phyloP scores from a whole-genome alignment of 2,888 invertebrate species.

The Pyralis farinalis region DNA sequence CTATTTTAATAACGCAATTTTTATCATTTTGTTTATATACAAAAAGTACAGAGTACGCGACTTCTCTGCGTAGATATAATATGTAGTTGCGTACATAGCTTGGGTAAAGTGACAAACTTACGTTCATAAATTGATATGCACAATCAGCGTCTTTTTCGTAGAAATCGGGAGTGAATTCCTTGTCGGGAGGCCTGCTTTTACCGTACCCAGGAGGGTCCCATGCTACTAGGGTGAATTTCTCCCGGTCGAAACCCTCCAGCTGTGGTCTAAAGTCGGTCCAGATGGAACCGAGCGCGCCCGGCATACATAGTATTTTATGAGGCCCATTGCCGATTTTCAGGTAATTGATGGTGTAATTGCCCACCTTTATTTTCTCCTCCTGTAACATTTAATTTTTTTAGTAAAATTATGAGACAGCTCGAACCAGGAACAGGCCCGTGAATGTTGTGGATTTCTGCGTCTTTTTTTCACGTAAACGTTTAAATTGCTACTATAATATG shows the following conservation, averaged over 20 bases:
- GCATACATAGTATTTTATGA: slow-evolving; percentile 85
- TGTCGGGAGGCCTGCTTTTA: slow-evolving; percentile 88
- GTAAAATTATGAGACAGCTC: too few species aligned
- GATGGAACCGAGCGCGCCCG: slow-evolving; percentile 90
- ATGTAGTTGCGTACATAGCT: too few species aligned
- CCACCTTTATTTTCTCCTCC: slow-evolving; percentile 84
- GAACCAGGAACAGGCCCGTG: too few species aligned
- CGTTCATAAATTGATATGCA: too few species aligned
- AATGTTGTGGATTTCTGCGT: too few species aligned
- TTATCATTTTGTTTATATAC: too few species aligned
- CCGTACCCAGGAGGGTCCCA: slow-evolving; percentile 96
- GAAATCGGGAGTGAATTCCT: slow-evolving; percentile 86
- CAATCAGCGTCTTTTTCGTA: slow-evolving; percentile 87
- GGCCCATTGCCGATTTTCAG: slow-evolving; percentile 82
- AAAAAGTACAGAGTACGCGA: too few species aligned
- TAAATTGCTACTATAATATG: too few species aligned
- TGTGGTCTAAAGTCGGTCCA: slow-evolving; percentile 92
- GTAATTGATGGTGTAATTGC: slow-evolving; percentile 79
- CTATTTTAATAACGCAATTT: too few species aligned
- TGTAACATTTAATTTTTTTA: slow-evolving; percentile 34
- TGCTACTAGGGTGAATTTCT: slow-evolving; percentile 83
- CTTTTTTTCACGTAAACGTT: too few species aligned
- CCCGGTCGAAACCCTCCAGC: slow-evolving; percentile 83
- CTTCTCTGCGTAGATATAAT: too few species aligned
- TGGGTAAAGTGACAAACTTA: too few species aligned